Conservation (phyloP, 2,797 vertebrate genomes). For the Sparidentex hasta region DNA sequence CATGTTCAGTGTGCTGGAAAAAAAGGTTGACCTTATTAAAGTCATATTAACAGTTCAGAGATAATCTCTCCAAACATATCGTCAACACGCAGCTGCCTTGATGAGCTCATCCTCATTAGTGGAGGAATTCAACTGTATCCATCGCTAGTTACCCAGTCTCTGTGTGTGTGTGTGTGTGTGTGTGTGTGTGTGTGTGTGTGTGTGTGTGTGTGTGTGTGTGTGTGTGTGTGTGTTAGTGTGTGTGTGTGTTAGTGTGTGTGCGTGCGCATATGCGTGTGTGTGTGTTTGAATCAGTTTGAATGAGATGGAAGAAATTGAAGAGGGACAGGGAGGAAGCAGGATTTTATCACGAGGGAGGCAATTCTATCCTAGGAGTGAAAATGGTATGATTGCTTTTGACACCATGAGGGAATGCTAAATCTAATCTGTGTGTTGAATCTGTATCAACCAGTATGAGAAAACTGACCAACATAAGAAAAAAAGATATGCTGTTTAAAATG, state of each 20-base stretch:
- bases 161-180: background rate
- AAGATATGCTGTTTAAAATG: constrained; percentile 25
- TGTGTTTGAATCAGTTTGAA: background rate
- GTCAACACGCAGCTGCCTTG: constrained; percentile 54
- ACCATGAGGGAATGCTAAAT: constrained; percentile 60
- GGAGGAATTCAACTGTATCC: constrained; percentile 64
- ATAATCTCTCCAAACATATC: constrained; percentile 57
- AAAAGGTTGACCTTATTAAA: constrained; percentile 56
- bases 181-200: background rate
- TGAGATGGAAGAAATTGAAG: constrained; percentile 69
- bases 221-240: background rate
- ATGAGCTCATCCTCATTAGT: constrained; percentile 74
- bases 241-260: background rate
- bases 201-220: background rate
- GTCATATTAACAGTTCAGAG: constrained; percentile 58
- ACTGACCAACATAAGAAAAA: constrained; percentile 24
- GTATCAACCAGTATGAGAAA: constrained; percentile 37
- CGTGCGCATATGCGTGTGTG: background rate
- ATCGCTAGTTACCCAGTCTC: constrained; percentile 36
- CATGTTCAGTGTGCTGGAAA: constrained; percentile 54
- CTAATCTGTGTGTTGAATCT: constrained; percentile 56
- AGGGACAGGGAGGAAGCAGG: constrained; percentile 54
- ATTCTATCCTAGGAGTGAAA: constrained; percentile 59
- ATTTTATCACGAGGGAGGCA: constrained; percentile 64
- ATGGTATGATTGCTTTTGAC: constrained; percentile 75